Evolutionary conservation across 1,140 invertebrate species (phyloP).

Genomic region (Megalopta genalis): DNA sequence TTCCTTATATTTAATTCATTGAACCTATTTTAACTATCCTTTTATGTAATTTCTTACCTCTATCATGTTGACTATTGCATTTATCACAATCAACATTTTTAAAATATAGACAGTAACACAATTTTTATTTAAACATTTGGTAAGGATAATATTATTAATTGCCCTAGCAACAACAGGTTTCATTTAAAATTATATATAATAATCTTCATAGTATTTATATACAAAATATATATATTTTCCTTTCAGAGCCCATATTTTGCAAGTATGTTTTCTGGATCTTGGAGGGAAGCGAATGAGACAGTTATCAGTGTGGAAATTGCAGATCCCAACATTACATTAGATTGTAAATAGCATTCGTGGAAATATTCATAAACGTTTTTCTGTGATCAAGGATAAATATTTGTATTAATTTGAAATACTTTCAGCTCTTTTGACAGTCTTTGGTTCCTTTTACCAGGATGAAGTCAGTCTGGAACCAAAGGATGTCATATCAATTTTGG

Average conservation of each 20-base stretch:
- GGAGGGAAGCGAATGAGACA: constrained; percentile 87
- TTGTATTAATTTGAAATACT: constrained; percentile 7
- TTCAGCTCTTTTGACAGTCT: constrained; percentile 85
- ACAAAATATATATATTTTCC: not conserved
- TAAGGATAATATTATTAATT: no score
- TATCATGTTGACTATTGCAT: no score
- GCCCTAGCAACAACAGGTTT: no score
- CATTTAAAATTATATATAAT: no score
- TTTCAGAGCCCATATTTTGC: constrained; percentile 88
- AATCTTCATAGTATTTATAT: constrained; percentile 1
- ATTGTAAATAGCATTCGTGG: constrained; percentile 80
- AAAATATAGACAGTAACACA: no score
- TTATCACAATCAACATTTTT: no score
- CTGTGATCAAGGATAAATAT: not conserved
- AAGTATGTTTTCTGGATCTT: constrained; percentile 92
- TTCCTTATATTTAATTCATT: no score
- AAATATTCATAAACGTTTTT: not conserved
- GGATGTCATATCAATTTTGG: constrained; percentile 86
- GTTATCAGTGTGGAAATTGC: constrained; percentile 86
- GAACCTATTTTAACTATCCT: no score
- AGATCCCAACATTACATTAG: constrained; percentile 87
- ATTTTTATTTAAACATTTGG: no score
- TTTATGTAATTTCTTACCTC: no score
- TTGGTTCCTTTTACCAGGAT: constrained; percentile 90
- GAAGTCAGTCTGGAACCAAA: constrained; percentile 87